Evolutionary conservation across 2,888 invertebrate species (phyloP).

Genomic region (Reticulitermes lucifugus): DNA sequence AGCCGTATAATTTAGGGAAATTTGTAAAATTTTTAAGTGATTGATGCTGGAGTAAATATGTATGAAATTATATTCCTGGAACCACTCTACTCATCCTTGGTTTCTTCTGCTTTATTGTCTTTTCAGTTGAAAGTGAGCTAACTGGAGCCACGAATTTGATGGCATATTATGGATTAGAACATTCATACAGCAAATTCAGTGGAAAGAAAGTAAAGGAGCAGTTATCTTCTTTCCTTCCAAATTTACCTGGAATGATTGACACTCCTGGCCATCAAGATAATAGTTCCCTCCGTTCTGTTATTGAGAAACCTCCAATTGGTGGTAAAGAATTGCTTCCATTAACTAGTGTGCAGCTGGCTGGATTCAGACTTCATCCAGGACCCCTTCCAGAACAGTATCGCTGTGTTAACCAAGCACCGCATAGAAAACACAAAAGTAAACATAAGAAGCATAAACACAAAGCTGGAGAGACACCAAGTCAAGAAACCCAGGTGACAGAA

Average conservation of each 20-base stretch:
- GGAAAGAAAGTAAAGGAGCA: conserved; percentile 96
- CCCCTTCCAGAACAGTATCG: conserved; percentile 96
- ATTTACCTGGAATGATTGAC: conserved; percentile 94
- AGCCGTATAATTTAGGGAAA: too few species aligned
- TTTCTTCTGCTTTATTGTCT: conserved; percentile 49
- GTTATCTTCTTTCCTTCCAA: conserved; percentile 93
- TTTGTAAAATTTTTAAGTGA: background rate
- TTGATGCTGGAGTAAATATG: too few species aligned
- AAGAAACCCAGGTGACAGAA: conserved; percentile 74
- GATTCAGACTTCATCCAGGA: conserved; percentile 95
- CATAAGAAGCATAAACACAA: conserved; percentile 96
- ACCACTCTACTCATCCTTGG: background rate
- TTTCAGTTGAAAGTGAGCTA: conserved; percentile 87
- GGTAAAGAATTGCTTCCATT: conserved; percentile 91
- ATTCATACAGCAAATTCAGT: conserved; percentile 97
- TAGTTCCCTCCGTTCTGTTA: conserved; percentile 92
- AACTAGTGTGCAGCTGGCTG: conserved; percentile 88
- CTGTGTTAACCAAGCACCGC: conserved; percentile 90
- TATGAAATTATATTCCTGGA: too few species aligned
- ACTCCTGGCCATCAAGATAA: conserved; percentile 82
- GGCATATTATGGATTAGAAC: conserved; percentile 95
- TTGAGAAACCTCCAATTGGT: conserved; percentile 94
- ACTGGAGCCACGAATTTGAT: conserved; percentile 98
- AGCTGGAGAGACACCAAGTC: conserved; percentile 81
- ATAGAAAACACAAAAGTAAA: conserved; percentile 94